Conservation (phyloP, 2,113 vertebrate genomes). For the Brachypodius melanocephalos region DNA sequence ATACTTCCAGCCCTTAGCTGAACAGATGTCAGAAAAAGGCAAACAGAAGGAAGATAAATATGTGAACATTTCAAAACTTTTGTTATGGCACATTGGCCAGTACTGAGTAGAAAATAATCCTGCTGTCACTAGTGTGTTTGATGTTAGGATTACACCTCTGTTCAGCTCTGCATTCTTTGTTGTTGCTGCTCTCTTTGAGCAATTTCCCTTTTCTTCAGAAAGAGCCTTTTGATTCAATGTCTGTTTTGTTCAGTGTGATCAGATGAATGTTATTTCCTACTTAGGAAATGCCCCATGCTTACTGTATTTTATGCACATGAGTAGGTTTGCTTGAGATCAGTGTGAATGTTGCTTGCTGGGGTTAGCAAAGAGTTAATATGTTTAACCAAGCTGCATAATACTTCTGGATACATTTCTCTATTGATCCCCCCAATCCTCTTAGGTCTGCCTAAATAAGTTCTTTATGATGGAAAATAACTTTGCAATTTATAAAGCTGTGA, state of each 20-base stretch:
- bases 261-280: neutral
- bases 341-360: neutral
- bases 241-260: neutral
- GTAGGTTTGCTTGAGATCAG: neutral
- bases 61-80: neutral
- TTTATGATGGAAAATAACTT: slow-evolving; percentile 2
- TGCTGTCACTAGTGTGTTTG: neutral
- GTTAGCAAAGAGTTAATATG: neutral
- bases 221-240: neutral
- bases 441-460: neutral
- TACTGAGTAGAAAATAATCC: neutral
- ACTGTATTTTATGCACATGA: neutral
- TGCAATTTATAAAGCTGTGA: neutral
- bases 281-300: neutral
- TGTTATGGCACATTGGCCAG: neutral
- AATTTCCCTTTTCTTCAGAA: neutral
- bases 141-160: neutral
- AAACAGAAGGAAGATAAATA: neutral
- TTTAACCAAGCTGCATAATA: neutral
- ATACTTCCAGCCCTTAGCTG: neutral
- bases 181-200: neutral
- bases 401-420: neutral
- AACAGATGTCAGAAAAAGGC: neutral
- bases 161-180: neutral
- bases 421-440: neutral